Evolutionary conservation across 2,797 vertebrate genomes (phyloP).

Genomic region (Oreochromis grahami): DNA sequence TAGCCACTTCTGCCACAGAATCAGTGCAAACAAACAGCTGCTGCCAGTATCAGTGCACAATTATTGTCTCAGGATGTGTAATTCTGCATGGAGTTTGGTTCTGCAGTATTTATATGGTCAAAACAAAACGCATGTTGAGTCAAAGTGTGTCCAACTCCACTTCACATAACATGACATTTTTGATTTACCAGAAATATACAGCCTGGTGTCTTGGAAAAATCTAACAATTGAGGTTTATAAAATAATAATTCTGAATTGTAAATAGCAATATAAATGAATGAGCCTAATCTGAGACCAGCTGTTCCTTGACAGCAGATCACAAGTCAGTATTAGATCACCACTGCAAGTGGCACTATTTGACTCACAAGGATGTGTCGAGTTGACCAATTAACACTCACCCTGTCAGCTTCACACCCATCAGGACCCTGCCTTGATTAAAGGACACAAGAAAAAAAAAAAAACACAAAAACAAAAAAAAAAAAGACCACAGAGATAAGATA

Average conservation of each 20-base stretch:
- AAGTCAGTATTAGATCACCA: conserved; percentile 6
- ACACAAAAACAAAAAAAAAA: not conserved
- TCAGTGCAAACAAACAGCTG: conserved; percentile 37
- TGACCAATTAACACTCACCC: conserved; percentile 40
- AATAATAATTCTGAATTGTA: not conserved
- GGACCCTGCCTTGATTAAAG: not conserved
- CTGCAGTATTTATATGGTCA: not conserved
- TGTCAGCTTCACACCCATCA: not conserved
- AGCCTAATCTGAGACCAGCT: not conserved
- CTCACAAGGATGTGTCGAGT: conserved; percentile 21
- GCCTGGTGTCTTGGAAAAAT: not conserved
- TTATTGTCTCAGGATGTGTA: not conserved
- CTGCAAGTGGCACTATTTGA: conserved; percentile 19
- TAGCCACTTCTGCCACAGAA: not conserved
- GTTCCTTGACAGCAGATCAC: not conserved
- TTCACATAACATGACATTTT: not conserved
- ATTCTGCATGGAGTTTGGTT: not conserved
- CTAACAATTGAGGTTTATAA: not conserved
- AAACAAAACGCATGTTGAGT: not conserved
- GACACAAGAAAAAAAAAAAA: not conserved
- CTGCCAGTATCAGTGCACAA: not conserved
- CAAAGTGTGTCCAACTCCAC: not conserved
- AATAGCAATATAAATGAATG: not conserved
- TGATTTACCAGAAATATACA: not conserved
- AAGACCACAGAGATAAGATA: conserved; percentile 1